Conservation (phyloP, 2,797 vertebrate genomes). For the Gallinago stenura region DNA sequence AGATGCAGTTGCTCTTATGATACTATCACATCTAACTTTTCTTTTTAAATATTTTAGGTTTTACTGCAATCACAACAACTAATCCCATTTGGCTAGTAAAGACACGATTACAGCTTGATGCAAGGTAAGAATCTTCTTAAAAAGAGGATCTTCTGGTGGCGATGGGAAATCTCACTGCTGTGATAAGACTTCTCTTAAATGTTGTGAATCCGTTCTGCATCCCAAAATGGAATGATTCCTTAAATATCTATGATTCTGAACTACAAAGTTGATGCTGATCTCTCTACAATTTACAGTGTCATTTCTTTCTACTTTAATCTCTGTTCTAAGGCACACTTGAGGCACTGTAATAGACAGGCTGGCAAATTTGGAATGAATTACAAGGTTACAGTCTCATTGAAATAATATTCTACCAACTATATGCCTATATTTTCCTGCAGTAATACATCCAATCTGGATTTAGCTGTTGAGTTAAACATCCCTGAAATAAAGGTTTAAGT, state of each 20-base stretch:
- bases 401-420: neutral
- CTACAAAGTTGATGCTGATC: neutral
- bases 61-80: conserved; percentile 92
- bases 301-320: neutral
- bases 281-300: neutral
- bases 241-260: neutral
- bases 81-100: conserved; percentile 99
- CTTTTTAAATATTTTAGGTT: conserved; percentile 88
- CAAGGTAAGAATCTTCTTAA: conserved; percentile 82
- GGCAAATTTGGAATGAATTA: neutral
- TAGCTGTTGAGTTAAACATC: neutral
- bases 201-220: neutral
- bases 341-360: neutral
- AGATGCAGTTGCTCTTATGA: neutral
- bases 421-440: neutral
- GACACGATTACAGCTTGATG: conserved; percentile 96
- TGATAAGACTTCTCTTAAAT: neutral
- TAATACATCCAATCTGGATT: neutral
- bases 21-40: conserved; percentile 70
- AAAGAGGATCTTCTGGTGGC: neutral
- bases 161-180: neutral
- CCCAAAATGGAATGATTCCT: neutral
- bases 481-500: neutral
- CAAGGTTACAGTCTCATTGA: neutral
- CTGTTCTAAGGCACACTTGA: neutral